These are phyloP conservation scores for Agriopis aurantiaria DNA, from an alignment of 2,888 invertebrate genomes.

Conservation along the genomic window DNA sequence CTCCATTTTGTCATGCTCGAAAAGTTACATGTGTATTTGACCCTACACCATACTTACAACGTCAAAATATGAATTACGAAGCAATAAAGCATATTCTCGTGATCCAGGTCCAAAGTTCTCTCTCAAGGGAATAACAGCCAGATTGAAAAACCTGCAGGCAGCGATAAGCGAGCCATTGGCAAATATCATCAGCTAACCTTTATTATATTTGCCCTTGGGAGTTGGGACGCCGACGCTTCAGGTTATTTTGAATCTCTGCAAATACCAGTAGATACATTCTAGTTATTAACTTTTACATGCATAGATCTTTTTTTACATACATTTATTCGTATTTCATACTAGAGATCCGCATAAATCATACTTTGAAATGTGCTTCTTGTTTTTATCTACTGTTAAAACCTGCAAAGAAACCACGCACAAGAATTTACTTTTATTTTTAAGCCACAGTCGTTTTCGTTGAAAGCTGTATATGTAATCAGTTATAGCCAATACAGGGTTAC, in stretches of 20 bases:
- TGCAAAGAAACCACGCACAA: too few species aligned
- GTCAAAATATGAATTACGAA: neutral
- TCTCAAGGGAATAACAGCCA: conserved; percentile 20
- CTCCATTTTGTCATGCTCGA: too few species aligned
- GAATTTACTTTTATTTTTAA: too few species aligned
- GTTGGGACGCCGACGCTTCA: conserved; percentile 17
- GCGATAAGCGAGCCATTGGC: conserved; percentile 34
- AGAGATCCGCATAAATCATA: too few species aligned
- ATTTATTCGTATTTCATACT: neutral
- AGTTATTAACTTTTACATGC: conserved; percentile 2
- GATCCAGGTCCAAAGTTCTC: conserved; percentile 4
- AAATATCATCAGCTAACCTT: conserved; percentile 35
- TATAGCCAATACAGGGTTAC: too few species aligned
- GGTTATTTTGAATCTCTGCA: conserved; percentile 17
- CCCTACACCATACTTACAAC: neutral
- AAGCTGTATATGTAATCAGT: too few species aligned
- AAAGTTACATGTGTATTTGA: neutral
- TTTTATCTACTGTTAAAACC: too few species aligned
- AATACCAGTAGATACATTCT: neutral
- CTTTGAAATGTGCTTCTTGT: too few species aligned
- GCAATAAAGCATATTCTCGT: neutral
- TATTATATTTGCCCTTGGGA: conserved; percentile 32
- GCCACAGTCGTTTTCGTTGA: too few species aligned
- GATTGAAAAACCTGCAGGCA: conserved; percentile 35
- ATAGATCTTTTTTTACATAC: neutral